phyloP scores from a whole-genome alignment of 2,113 vertebrate genomes.

The Mustelus asterias region DNA sequence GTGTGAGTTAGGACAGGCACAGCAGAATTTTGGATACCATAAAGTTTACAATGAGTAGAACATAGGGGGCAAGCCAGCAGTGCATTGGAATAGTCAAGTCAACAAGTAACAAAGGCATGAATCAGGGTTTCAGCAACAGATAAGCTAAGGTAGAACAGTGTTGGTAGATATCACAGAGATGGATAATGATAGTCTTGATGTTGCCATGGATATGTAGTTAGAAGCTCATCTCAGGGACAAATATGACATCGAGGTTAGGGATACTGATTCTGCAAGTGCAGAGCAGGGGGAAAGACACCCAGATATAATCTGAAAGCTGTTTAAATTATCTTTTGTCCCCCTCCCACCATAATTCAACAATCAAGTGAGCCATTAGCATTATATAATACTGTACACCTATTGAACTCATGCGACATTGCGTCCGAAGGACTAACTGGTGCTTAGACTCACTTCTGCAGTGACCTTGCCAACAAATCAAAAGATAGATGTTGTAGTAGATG shows the following conservation, averaged over 20 bases:
- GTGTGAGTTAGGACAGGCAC: not conserved
- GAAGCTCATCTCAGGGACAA: not conserved
- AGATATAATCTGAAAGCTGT: not conserved
- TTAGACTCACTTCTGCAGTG: not conserved
- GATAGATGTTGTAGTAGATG: conserved; percentile 11
- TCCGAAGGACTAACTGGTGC: not conserved
- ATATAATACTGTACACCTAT: not conserved
- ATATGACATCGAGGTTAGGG: not conserved
- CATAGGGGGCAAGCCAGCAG: not conserved
- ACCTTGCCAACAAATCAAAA: conserved; percentile 32
- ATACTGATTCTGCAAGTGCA: not conserved
- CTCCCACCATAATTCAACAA: not conserved
- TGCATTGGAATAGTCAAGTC: not conserved
- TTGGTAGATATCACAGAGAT: not conserved
- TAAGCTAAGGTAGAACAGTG: not conserved
- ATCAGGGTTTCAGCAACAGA: not conserved
- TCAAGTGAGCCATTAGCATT: not conserved
- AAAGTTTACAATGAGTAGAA: not conserved
- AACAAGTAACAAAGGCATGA: not conserved
- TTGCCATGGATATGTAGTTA: not conserved
- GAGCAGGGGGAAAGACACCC: not conserved
- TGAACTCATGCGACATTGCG: not conserved
- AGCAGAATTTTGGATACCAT: not conserved
- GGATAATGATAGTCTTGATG: not conserved
- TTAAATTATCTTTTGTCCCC: not conserved